Base-by-base conservation (phyloP, 2,888 invertebrate species). In the Aelia acuminata region DNA sequence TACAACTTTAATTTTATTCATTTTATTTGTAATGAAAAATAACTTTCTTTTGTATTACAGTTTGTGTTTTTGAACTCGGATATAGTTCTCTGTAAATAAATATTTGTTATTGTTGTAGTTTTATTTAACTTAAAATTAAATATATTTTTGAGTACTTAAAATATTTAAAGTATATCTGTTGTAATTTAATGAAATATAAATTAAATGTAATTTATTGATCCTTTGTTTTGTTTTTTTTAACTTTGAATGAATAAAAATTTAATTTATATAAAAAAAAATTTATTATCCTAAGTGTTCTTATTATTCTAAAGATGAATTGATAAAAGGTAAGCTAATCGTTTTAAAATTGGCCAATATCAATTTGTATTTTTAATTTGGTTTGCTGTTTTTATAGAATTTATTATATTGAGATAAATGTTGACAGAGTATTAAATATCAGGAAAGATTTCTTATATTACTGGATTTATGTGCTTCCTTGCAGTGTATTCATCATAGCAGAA, bases 111-210 rank as follows among this genome's bases (percentile, higher is more conserved):
- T 70, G 63, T 63, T 63, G 20, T 70, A 70, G 31, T 70, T 70
- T 70, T 70, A 70, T 70, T 31, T 18, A 70, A 70, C 31, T 35
- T 35, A 70, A n/a, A 70, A 70, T 70, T 70, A 70, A 70, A 70
- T 70, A 35, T 70, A 70, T 70, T 70, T 70, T 31, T 70, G 63
- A 35, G 35, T 35, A 35, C 5, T 35, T 70, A 70, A n/a, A 70
- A 70, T 26, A 35, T 70, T 70, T 70, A 20, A 31, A 31, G 63
- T 70, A 18, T 63, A 31, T 63, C 31, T 31, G 63, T 70, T 63
- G 18, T 63, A 31, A 31, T 63, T 18, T 26, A n/a, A 63, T 63
- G 31, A 31, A 63, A 63, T 31, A 63, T 63, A 63, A 63, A 63
- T 7, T 63, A 63, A 31, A 63, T 63, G 7, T 35, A 63, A 3